phyloP scores from a whole-genome alignment of 2,888 invertebrate species.

The Drosophila dives region DNA sequence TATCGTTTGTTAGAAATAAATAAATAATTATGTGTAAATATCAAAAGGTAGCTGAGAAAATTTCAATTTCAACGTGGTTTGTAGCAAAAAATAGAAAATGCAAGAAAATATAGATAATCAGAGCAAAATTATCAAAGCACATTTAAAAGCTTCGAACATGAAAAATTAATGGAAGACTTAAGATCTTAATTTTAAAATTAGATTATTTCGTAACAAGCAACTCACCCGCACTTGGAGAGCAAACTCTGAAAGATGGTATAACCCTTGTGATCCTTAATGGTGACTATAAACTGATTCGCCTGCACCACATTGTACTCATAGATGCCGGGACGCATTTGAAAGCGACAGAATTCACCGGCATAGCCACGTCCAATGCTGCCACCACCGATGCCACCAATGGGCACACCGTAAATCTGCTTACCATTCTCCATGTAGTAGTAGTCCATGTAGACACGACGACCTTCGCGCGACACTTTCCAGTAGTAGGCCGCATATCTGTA shows the following conservation, averaged over 20 bases:
- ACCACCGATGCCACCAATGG: slow-evolving; percentile 92
- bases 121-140: not conserved
- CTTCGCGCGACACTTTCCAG: slow-evolving; percentile 87
- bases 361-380: slow-evolving; percentile 93
- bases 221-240: slow-evolving; percentile 90
- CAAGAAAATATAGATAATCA: slow-evolving; percentile 1
- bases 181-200: not conserved
- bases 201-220: not conserved
- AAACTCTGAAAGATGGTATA: slow-evolving; percentile 92
- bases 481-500: slow-evolving; percentile 90
- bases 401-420: slow-evolving; percentile 95
- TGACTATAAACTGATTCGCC: slow-evolving; percentile 96
- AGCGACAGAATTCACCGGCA: slow-evolving; percentile 96
- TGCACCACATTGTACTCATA: slow-evolving; percentile 93
- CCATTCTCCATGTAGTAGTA: slow-evolving; percentile 89
- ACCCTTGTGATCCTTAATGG: slow-evolving; percentile 89
- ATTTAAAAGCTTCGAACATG: not conserved
- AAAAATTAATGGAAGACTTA: slow-evolving; percentile 9
- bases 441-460: slow-evolving; percentile 92
- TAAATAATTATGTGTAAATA: not conserved
- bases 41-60: not conserved
- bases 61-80: not conserved
- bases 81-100: not conserved
- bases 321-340: slow-evolving; percentile 94
- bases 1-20: not conserved